Evolutionary conservation across 2,888 invertebrate genomes (phyloP).

Genomic region (Cyrtodaria siliqua): DNA sequence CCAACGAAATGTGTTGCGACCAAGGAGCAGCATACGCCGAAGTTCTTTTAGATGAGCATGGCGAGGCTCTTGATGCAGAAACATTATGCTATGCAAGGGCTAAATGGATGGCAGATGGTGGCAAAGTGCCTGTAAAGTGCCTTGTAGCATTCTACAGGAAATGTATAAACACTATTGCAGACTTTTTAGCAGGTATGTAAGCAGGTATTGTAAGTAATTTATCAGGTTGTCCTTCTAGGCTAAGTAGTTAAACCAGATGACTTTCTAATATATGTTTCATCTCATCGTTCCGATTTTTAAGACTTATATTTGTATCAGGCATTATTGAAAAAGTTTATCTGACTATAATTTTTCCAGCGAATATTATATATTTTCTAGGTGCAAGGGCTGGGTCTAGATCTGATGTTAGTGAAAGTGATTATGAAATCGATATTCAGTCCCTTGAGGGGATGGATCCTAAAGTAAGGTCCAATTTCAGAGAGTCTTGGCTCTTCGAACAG

Average conservation of each 20-base stretch:
- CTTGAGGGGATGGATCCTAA: conserved; percentile 34
- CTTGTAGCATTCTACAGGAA: conserved; percentile 5
- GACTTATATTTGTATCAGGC: no score
- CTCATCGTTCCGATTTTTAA: no score
- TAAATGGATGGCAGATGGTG: neutral
- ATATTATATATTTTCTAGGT: neutral
- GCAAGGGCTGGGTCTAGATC: neutral
- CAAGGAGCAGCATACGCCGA: conserved; percentile 1
- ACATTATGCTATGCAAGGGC: neutral
- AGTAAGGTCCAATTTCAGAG: conserved; percentile 73
- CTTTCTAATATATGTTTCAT: no score
- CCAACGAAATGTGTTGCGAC: conserved; percentile 7
- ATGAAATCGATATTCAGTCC: conserved; percentile 48
- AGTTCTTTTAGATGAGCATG: neutral
- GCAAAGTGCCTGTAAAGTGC: neutral
- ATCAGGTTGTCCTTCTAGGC: no score
- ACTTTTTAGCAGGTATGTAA: no score
- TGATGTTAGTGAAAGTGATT: conserved; percentile 42
- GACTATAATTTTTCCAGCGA: neutral
- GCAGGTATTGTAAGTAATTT: no score
- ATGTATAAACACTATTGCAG: conserved; percentile 9
- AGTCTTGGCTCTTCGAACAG: conserved; percentile 75
- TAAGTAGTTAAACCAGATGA: no score
- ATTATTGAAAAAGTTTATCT: no score
- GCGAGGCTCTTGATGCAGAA: neutral